phyloP scores from a whole-genome alignment of 2,888 invertebrate genomes.

The Rugalucina vietnamica region DNA sequence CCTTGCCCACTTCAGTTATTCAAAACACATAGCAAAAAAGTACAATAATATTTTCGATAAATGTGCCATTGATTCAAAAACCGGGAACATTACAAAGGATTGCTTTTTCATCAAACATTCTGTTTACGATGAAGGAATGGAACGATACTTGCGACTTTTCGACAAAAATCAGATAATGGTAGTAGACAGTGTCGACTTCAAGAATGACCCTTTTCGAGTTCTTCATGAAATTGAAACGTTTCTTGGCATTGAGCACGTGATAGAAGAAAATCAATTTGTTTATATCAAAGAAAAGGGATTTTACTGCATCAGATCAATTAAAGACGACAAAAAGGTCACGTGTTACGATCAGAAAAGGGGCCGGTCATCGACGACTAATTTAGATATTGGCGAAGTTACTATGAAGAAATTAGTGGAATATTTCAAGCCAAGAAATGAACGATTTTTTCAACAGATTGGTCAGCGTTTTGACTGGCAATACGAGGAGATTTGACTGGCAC shows the following conservation, averaged over 20 bases:
- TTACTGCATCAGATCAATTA: slow-evolving; percentile 90
- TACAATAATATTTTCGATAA: not conserved
- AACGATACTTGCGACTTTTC: slow-evolving; percentile 91
- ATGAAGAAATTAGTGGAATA: slow-evolving; percentile 72
- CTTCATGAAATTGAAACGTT: slow-evolving; percentile 73
- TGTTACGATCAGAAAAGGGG: slow-evolving; percentile 95
- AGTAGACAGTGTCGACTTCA: slow-evolving; percentile 87
- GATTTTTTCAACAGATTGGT: slow-evolving; percentile 91
- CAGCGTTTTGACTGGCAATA: slow-evolving; percentile 93
- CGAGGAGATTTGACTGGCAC: not conserved
- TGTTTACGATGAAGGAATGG: slow-evolving; percentile 88
- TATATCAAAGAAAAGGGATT: slow-evolving; percentile 98
- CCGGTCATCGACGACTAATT: slow-evolving; percentile 88
- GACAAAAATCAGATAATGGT: slow-evolving; percentile 95
- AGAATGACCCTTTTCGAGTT: slow-evolving; percentile 70
- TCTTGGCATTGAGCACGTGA: slow-evolving; percentile 64
- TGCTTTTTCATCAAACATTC: slow-evolving; percentile 52
- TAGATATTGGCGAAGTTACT: slow-evolving; percentile 86
- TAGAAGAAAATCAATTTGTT: slow-evolving; percentile 91
- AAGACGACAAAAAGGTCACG: slow-evolving; percentile 86
- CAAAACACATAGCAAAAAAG: not conserved
- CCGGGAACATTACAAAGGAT: not conserved
- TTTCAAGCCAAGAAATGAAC: slow-evolving; percentile 78
- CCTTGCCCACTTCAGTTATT: slow-evolving; percentile 87
- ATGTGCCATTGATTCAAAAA: not conserved